These are phyloP conservation scores for Steatornis caripensis DNA, from an alignment of 2,113 vertebrate genomes.

Conservation along the genomic window DNA sequence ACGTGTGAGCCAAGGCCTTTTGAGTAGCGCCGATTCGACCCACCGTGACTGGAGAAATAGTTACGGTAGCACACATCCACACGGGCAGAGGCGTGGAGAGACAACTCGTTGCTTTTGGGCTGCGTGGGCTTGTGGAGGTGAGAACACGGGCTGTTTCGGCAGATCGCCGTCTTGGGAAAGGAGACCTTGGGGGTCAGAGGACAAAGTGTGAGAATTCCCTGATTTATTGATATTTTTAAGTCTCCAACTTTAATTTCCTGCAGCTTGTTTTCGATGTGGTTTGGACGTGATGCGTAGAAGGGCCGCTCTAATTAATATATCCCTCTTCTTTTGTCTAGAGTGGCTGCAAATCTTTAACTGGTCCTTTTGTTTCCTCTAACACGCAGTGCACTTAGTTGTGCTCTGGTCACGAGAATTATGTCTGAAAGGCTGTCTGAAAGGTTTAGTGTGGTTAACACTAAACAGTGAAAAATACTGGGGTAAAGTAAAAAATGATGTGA, in stretches of 20 bases:
- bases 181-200: not conserved
- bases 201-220: not conserved
- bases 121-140: not conserved
- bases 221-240: not conserved
- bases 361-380: not conserved
- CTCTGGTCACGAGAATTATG: not conserved
- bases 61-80: too few relatives aligned
- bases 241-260: slow-evolving; percentile 45
- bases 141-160: not conserved
- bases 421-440: not conserved
- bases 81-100: not conserved
- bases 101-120: not conserved
- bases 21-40: not conserved
- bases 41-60: not conserved
- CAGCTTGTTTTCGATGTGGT: slow-evolving; percentile 26
- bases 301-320: slow-evolving; percentile 3
- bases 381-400: not conserved
- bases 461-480: not conserved
- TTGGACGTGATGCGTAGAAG: not conserved
- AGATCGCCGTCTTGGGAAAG: not conserved
- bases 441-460: not conserved
- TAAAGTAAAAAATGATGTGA: not conserved
- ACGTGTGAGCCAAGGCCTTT: not conserved
- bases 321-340: slow-evolving; percentile 27
- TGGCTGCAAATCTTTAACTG: not conserved